Evolutionary conservation across 2,797 vertebrate species (phyloP), one percentile per base, ranked within the genome.

Genomic region (Crocidura indochinensis): DNA sequence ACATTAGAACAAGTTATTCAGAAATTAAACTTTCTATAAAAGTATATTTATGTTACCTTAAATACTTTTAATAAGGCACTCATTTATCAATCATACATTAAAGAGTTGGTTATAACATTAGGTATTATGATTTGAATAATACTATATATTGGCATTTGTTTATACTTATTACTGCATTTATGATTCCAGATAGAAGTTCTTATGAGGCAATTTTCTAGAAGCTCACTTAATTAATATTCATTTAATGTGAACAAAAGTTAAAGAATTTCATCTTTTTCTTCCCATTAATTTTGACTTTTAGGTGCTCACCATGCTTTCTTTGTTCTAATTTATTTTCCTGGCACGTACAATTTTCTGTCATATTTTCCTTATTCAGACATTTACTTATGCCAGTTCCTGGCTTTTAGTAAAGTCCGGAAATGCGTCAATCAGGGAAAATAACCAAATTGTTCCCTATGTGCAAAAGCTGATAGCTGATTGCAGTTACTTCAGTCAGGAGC

Each of bases 371-470:
- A 91, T 93, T 83, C 92, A 94, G 85, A 79, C 17, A 60, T 67
- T 46, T 91, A 71, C 95, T 96, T 95, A 89, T 8, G 87, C 29
- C 31, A 94, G 60, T 91, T 90, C 72, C 91, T 96, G 56, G 67
- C 88, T 96, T 95, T 97, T 93, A 93, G 82, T 87, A 89, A 95
- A 96, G 96, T 95, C 94, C 26, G 56, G 94, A 96, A 94, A 95
- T 92, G 83, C 87, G 85, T 94, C 56, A 97, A 27, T 96, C 81
- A 96, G 78, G 77, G 47, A 93, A 96, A 97, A 93, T 94, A 71
- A 92, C 94, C 84, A 94, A 90, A 92, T 96, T 95, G 72, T 96
- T 96, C 78, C 64, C 14, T 78, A 49, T 72, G 82, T 90, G 84
- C 95, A 91, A 93, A 96, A 79, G 76, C 69, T 84, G 65, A 84